Evolutionary conservation across 1,140 invertebrate species (phyloP), one percentile per base, ranked within the genome.

Genomic region (Dysdera silvatica): DNA sequence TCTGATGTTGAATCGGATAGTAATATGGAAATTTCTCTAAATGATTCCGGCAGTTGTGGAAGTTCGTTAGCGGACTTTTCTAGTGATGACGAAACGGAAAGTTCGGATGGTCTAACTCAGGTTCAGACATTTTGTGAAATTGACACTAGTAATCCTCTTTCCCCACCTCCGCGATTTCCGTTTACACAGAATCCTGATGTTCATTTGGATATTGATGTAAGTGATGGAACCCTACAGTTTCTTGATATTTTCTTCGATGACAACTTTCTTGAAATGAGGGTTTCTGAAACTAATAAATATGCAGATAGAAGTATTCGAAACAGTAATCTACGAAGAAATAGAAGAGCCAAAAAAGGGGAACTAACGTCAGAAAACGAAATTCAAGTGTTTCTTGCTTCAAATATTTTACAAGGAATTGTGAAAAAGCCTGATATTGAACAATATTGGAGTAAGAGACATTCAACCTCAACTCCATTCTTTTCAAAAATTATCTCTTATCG

Each of bases 281-380:
- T 20, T 43, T 43, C 53, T 56, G 8, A 35, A 33, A 58, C 18
- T 24, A 48, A 58, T 58, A 58, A 58, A 48, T 58, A 58, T 35
- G 29, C 56, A 16, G 55, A 57, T 32, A 3, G 20, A 26, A 58
- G 7, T 40, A 54, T 54, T 40, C 6, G 33, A 6, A 56, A 31
- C 24, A 31, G 37, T 43, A 37, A 24, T 26, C 32, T 54, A 0
- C 33, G 53, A 24, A 26, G 35, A 14, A 8, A 48, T 7, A 45
- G 54, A 7, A 48, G 43, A 47, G 41, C 7, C 24, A 58, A n/a
- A 48, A 57, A 57, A 33, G 31, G 29, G n/a, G 43, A 58, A 58
- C 55, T 20, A 58, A 33, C 29, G 12, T 33, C 31, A 4, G 33
- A 57, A 47, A 48, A 2, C 10, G 23, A 45, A 45, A 45, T 45